A percentile compares a stretch with the other conserved stretches of the same genome.
Evolutionary conservation across 2,797 vertebrate species (phyloP).

Genomic region (Siniperca scherzeri): DNA sequence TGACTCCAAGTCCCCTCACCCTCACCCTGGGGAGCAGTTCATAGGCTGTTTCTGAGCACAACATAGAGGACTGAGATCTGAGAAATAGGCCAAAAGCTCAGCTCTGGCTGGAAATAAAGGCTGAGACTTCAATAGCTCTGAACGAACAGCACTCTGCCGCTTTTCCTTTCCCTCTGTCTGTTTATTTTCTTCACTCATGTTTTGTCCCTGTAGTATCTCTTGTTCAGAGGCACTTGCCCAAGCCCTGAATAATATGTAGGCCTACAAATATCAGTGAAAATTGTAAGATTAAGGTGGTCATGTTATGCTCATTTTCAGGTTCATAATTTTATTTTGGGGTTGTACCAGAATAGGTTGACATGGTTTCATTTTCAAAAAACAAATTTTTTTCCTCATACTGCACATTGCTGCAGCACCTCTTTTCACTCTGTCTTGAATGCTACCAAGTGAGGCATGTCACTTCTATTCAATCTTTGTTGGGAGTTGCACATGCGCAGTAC

Average conservation of each 20-base stretch:
- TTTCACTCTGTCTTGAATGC: too few relatives aligned
- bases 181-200: slow-evolving; percentile 19
- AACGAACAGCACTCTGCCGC: slow-evolving; percentile 3
- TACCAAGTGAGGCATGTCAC: too few relatives aligned
- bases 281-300: neutral
- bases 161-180: slow-evolving; percentile 17
- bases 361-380: too few relatives aligned
- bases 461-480: too few relatives aligned
- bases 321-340: too few relatives aligned
- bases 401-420: too few relatives aligned
- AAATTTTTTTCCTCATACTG: too few relatives aligned
- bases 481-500: too few relatives aligned
- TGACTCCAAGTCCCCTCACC: slow-evolving; percentile 21
- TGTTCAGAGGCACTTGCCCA: neutral
- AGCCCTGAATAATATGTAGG: neutral
- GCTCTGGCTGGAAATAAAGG: slow-evolving; percentile 40
- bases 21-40: slow-evolving; percentile 18
- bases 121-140: slow-evolving; percentile 38
- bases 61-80: slow-evolving; percentile 36
- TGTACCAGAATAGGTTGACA: too few relatives aligned
- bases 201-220: neutral
- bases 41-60: neutral
- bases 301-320: too few relatives aligned
- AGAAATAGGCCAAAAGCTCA: slow-evolving; percentile 23
- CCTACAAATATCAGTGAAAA: slow-evolving; percentile 6